Evolutionary conservation across 2,797 vertebrate species (phyloP), one percentile per base, ranked within the genome.

Genomic region (Thalassophryne amazonica): DNA sequence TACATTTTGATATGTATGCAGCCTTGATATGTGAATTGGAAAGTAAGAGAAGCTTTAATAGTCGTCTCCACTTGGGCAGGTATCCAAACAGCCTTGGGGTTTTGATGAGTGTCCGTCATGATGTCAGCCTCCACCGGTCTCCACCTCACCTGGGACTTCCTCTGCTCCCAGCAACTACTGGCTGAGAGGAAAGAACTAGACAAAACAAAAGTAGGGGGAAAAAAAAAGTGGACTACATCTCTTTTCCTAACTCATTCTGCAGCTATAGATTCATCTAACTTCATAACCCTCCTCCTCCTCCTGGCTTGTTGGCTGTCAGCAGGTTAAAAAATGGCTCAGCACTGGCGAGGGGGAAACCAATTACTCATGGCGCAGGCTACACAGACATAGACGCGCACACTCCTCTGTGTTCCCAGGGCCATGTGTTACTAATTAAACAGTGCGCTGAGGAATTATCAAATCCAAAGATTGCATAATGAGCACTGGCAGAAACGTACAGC

Each of bases 341-440:
- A 60, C 73, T 57, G 79, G 73, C 54, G 36, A 76, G 57, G 78
- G 76, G 81, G 80, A 85, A 86, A 85, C n/a, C 85, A 84, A 89
- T 91, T 88, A 86, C 78, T 91, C 86, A 88, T 72, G 73, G 68
- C 43, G 45, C 80, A 65, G 80, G 73, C 85, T 80, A 82, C 65
- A 60, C 65, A 69, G 85, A 83, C 76, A 69, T 75, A 73, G 79
- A 78, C 62, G 78, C 73, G 52, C 67, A 76, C 68, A 40, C 76
- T 78, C 69, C 63, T 66, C 63, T 69, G 76, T 75, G 65, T 82
- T 79, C 78, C 60, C 62, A 19, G 35, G 70, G 64, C 76, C 88
- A 89, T 88, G 84, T 90, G 87, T 82, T 90, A 82, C 84, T 83
- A 86, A 89, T 89, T 88, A 89, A 86, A 86, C 59, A 65, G 69